Evolutionary conservation across 1,140 invertebrate species (phyloP).

Genomic region (Trichonephila clavata): DNA sequence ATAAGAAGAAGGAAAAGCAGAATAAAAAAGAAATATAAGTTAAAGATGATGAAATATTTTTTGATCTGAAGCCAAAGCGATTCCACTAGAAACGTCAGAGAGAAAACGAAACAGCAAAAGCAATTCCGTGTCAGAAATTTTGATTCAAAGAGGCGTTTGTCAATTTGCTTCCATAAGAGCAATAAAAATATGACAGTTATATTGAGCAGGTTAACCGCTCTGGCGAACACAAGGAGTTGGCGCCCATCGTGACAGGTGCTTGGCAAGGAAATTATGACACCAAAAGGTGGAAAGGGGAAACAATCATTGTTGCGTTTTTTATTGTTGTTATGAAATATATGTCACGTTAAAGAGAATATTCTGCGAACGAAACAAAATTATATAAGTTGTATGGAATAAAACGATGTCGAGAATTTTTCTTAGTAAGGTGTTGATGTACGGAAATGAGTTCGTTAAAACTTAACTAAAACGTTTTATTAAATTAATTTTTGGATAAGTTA

Average conservation of each 20-base stretch:
- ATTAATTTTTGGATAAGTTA: too few species aligned
- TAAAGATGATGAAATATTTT: not conserved
- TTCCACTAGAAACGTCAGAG: constrained; percentile 49
- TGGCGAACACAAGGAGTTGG: constrained; percentile 33
- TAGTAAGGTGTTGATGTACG: too few species aligned
- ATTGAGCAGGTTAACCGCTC: constrained; percentile 69
- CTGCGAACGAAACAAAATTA: too few species aligned
- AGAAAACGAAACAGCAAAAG: constrained; percentile 13
- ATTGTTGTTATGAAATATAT: not conserved
- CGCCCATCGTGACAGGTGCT: constrained; percentile 49
- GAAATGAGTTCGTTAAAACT: too few species aligned
- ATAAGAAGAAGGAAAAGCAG: not conserved
- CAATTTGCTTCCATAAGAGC: constrained; percentile 60
- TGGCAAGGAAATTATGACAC: constrained; percentile 57
- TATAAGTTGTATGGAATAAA: too few species aligned
- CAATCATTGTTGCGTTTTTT: not conserved
- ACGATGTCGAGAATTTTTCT: too few species aligned
- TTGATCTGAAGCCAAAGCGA: constrained; percentile 54
- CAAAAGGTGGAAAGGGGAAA: not conserved
- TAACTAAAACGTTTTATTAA: too few species aligned
- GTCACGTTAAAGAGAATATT: too few species aligned
- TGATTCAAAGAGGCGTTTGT: constrained; percentile 67
- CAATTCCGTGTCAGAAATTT: constrained; percentile 68
- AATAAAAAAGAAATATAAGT: too few species aligned
- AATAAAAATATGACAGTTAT: constrained; percentile 70